Evolutionary conservation across 64 coral and sea anemone species (phyloP), one percentile per base, ranked within the genome.

Genomic region (Montipora cactus): DNA sequence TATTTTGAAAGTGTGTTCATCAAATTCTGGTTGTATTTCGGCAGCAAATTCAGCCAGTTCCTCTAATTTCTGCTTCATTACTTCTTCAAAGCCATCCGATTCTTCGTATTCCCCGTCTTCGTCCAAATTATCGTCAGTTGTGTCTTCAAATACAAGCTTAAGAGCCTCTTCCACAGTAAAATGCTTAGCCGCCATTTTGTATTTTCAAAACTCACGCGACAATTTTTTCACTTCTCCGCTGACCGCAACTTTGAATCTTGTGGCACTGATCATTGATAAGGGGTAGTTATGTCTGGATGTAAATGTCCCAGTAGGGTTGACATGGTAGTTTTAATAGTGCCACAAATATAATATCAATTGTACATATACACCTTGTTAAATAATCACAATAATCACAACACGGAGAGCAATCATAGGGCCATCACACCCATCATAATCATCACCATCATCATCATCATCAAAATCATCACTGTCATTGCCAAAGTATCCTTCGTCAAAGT

Each of bases 401-500:
- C 53, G 53, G 53, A 57, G 5, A 57, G 53, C 53, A 57, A 57
- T 57, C 53, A 0, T 2, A 57, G 4, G 53, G 53, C 53, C 53
- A 4, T 4, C 5, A 57, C 6, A 0, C 11, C 53, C 53, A 57
- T 57, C 53, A 37, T 37, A 2, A 37, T 37, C 37, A 37, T 37
- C 37, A 37, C 0, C 37, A 57, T 57, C 53, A 57, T 57, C 53
- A 37, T 37, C 1, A 37, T 37, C 37, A 37, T 37, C 37, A 37
- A n/a, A n/a, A n/a, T 57, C 11, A 57, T 48, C 87, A 89, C 45
- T 47, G 49, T 67, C 19, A 59, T 76, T 74, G 51, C 75, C 51
- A 47, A 89, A 53, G 52, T 89, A 89, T 49, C 52, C 87, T 76
- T 74, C 59, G 50, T 89, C 74, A 59, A 89, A 59, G 50, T 89